Conservation (phyloP, 2,113 vertebrate genomes). For the Corapipo altera region DNA sequence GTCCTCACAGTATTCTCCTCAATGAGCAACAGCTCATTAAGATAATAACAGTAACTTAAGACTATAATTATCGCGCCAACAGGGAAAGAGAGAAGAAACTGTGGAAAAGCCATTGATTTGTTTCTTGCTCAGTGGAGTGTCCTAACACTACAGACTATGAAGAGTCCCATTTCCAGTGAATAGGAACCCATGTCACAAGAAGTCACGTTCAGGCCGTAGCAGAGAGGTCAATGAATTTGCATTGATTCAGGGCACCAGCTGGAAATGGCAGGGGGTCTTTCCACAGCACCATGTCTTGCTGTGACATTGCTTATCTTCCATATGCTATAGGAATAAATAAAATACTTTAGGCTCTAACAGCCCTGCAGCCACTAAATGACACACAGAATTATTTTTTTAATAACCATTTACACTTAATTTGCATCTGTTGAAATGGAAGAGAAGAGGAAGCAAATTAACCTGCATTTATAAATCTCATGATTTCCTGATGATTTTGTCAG, state of each 20-base stretch:
- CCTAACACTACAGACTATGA: neutral
- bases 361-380: neutral
- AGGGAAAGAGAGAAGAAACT: neutral
- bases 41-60: neutral
- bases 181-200: neutral
- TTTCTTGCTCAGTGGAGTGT: neutral
- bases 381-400: neutral
- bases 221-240: conserved; percentile 17
- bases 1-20: neutral
- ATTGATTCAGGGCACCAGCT: neutral
- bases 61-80: neutral
- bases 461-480: neutral
- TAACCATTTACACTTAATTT: neutral
- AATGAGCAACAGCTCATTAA: neutral
- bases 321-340: neutral
- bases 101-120: neutral
- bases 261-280: neutral
- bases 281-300: neutral
- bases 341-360: neutral
- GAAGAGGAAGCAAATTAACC: neutral
- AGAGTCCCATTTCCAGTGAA: neutral
- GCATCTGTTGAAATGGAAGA: neutral
- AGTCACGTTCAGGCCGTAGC: neutral
- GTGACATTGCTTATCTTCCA: neutral
- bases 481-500: neutral